These are phyloP conservation scores for Xestia ashworthii DNA, from an alignment of 2,888 invertebrate genomes.

Conservation along the genomic window DNA sequence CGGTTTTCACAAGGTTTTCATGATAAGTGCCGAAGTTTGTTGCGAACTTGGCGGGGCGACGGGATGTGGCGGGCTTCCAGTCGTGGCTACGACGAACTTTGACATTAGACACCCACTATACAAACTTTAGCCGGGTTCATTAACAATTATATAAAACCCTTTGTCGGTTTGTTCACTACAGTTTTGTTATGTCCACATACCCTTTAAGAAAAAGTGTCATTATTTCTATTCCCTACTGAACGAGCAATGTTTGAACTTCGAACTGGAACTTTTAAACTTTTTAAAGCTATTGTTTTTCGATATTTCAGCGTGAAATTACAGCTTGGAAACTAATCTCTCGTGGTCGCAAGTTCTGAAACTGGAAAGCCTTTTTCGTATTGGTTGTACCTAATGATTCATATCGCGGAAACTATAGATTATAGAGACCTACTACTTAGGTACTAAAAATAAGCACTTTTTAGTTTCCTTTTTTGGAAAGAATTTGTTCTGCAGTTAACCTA, in stretches of 20 bases:
- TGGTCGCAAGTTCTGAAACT: background rate
- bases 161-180: constrained; percentile 61
- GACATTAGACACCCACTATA: constrained; percentile 74
- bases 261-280: constrained; percentile 25
- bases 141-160: constrained; percentile 77
- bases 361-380: constrained; percentile 11
- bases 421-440: background rate
- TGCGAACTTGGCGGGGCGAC: constrained; percentile 40
- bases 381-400: constrained; percentile 12
- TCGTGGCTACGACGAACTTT: constrained; percentile 70
- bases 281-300: constrained; percentile 29
- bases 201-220: constrained; percentile 11
- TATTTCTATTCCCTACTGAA: constrained; percentile 8
- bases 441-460: background rate
- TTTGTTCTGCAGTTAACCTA: background rate
- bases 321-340: constrained; percentile 8
- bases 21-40: constrained; percentile 67
- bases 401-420: background rate
- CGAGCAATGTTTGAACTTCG: constrained; percentile 10
- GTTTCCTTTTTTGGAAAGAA: background rate
- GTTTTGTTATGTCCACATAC: constrained; percentile 21
- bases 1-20: constrained; percentile 59
- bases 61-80: constrained; percentile 41
- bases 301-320: constrained; percentile 29
- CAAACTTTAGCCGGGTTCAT: constrained; percentile 74